Evolutionary conservation across 1,140 invertebrate genomes (phyloP).

Genomic region (Probaryconus sp.): DNA sequence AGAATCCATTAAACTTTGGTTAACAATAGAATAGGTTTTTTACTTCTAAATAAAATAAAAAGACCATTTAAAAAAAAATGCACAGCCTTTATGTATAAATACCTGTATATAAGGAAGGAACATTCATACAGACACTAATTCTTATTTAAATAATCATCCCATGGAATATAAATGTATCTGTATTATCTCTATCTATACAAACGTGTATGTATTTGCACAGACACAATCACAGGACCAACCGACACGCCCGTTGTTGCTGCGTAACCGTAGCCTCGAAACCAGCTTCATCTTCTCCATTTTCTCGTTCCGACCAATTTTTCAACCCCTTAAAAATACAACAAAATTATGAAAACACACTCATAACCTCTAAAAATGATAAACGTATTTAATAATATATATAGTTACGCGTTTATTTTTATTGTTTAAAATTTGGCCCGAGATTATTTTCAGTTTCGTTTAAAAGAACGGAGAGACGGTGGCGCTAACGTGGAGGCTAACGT

Average conservation of each 20-base stretch:
- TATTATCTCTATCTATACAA: too few species aligned
- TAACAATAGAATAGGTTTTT: too few species aligned
- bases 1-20: too few species aligned
- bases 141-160: too few species aligned
- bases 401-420: too few species aligned
- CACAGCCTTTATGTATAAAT: too few species aligned
- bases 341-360: neutral
- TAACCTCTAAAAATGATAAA: neutral
- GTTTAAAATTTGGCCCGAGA: neutral
- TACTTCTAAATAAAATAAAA: too few species aligned
- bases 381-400: too few species aligned
- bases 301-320: neutral
- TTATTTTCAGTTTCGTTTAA: neutral
- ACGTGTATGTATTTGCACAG: slow-evolving; percentile 24
- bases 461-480: slow-evolving; percentile 18
- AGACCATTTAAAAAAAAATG: too few species aligned
- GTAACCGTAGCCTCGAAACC: slow-evolving; percentile 68
- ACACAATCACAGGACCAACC: slow-evolving; percentile 25
- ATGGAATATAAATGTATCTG: too few species aligned
- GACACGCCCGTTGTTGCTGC: slow-evolving; percentile 63
- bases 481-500: slow-evolving; percentile 17
- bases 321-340: neutral
- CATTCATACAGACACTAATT: too few species aligned
- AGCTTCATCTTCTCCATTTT: slow-evolving; percentile 32
- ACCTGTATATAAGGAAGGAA: too few species aligned